These are phyloP conservation scores for Aporrectodea caliginosa DNA, from an alignment of 1,140 invertebrate species.

Conservation along the genomic window DNA sequence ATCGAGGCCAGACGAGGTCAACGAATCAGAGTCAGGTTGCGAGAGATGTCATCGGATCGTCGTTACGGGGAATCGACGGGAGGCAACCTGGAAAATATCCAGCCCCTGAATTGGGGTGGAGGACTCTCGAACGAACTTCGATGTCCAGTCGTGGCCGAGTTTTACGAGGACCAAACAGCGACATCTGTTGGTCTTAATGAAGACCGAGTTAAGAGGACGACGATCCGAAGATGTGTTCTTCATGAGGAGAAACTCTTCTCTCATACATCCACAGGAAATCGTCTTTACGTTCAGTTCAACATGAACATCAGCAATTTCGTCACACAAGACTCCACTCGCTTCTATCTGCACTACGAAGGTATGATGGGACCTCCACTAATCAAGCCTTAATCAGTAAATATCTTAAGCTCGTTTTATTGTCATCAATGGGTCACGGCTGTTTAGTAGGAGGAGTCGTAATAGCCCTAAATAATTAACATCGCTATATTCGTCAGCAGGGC, in stretches of 20 bases:
- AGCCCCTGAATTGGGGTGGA: no score
- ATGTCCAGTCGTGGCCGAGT: background rate
- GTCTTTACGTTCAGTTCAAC: background rate
- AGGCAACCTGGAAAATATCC: no score
- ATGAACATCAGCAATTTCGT: no score
- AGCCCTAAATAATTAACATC: no score
- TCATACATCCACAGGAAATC: background rate
- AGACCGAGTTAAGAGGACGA: background rate
- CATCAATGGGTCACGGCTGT: no score
- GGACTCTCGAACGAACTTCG: background rate
- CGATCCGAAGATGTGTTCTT: background rate
- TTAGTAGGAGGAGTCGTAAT: no score
- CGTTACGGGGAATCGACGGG: background rate
- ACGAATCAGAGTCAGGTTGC: background rate
- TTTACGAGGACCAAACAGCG: background rate
- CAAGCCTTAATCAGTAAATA: no score
- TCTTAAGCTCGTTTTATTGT: no score
- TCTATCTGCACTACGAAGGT: background rate
- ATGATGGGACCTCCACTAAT: no score
- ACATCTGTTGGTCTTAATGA: no score
- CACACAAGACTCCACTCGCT: no score
- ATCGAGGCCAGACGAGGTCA: constrained; percentile 3
- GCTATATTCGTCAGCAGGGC: background rate
- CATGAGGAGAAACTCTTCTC: background rate
- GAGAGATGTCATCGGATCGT: background rate